phyloP scores from a whole-genome alignment of 2,113 vertebrate species.

The Oreotrochilus melanogaster region DNA sequence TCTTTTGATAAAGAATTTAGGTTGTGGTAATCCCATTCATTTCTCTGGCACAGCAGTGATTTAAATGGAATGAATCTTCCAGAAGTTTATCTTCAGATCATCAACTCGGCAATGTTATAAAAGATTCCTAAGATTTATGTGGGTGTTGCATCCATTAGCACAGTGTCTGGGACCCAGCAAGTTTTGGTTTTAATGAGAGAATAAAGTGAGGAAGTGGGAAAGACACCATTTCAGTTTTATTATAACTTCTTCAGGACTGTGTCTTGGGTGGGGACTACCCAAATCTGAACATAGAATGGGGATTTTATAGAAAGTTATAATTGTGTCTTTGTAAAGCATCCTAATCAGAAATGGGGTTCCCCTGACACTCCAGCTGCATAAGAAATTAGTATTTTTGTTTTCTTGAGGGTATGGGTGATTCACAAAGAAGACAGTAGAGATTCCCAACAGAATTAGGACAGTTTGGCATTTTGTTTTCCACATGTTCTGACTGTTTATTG shows the following conservation, averaged over 20 bases:
- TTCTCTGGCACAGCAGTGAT: neutral
- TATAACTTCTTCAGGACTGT: neutral
- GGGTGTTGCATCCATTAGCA: neutral
- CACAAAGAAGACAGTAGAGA: neutral
- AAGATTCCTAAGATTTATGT: neutral
- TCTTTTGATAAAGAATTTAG: neutral
- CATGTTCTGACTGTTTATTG: slow-evolving; percentile 23
- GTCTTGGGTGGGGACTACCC: neutral
- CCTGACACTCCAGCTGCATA: neutral
- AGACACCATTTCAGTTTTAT: neutral
- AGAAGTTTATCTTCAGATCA: neutral
- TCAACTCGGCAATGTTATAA: neutral
- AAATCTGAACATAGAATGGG: neutral
- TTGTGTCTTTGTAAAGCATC: neutral
- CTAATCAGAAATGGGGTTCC: neutral
- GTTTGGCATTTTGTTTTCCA: slow-evolving; percentile 21
- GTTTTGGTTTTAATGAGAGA: neutral
- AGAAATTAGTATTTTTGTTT: neutral
- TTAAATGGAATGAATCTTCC: neutral
- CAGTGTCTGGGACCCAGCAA: neutral
- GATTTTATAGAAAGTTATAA: neutral
- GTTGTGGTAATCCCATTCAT: neutral
- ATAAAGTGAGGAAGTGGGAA: neutral
- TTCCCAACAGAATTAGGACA: neutral
- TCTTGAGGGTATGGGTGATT: neutral